Evolutionary conservation across 2,797 vertebrate genomes (phyloP), one percentile per base, ranked within the genome.

Genomic region (Podargus strigoides): DNA sequence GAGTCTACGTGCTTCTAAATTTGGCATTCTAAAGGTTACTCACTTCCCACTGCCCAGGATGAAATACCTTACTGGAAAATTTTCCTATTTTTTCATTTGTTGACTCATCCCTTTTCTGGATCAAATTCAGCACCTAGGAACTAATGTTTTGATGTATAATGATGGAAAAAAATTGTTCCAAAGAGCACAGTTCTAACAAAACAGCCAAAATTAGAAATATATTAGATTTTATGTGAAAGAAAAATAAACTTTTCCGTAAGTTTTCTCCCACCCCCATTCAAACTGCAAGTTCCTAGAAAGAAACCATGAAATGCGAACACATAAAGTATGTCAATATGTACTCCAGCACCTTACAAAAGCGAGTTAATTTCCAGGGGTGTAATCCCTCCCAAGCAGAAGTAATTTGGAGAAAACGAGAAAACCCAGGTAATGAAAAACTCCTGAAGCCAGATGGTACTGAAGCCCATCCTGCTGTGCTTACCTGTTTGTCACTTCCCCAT

Each of bases 391-490:
- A 22, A 19, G 70, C 34, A 73, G 67, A 92, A 79, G 59, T 36
- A 30, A 90, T 67, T 21, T 73, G 64, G 49, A 76, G 47, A 82
- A 83, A 89, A 90, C 59, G 47, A 64, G 18, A 9, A 58, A 55
- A 39, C 4, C 8, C 55, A 92, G 75, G 81, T 44, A 85, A 66
- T 30, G 36, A 78, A 69, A 77, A 82, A 7, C 3, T 47, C 20
- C 44, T 75, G 53, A 89, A 78, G 60, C 52, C 91, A 91, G 85
- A 89, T 81, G 87, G 85, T 72, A 58, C 26, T 4, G 36, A 49
- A 85, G 59, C 28, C 83, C 78, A 56, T 46, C 84, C 59, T 70
- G 75, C 94, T 89, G 89, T 76, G 87, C 81, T 76, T 89, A 85
- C 70, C 72, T 87, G 72, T 74, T 92, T 89, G 70, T 89, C 92